Conservation (phyloP, 1,140 invertebrate genomes). For the Mylabris phalerata region DNA sequence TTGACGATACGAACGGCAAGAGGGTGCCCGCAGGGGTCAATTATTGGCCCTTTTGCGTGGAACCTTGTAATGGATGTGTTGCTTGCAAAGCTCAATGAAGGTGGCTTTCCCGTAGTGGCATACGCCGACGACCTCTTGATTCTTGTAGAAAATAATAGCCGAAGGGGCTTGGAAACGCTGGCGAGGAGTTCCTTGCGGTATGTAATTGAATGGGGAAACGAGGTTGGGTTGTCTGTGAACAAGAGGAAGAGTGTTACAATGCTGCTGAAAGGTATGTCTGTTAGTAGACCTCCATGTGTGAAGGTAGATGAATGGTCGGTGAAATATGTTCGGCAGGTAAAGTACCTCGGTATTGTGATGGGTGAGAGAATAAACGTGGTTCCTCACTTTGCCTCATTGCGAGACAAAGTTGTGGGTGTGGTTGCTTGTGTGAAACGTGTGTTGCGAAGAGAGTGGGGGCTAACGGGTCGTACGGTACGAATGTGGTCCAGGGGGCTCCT, state of each 20-base stretch:
- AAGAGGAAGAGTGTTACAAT: conserved; percentile 1
- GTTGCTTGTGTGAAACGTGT: too few relatives aligned
- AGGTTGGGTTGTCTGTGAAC: conserved; percentile 4
- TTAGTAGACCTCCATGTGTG: not conserved
- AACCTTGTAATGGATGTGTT: conserved; percentile 9
- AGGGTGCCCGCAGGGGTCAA: conserved; percentile 28
- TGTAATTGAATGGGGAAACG: conserved; percentile 25
- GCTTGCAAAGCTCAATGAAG: too few relatives aligned
- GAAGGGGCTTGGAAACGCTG: conserved; percentile 26
- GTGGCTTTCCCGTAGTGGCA: not conserved
- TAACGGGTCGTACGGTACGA: conserved; percentile 11
- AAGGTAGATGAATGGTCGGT: not conserved
- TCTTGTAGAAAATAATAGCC: not conserved
- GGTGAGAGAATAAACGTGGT: too few relatives aligned
- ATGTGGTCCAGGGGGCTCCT: too few relatives aligned
- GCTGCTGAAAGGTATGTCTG: not conserved
- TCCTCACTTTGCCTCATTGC: too few relatives aligned
- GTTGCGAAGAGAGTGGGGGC: conserved; percentile 21
- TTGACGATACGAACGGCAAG: not conserved
- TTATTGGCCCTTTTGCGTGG: conserved; percentile 22
- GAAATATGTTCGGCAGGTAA: not conserved
- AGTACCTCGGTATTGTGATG: conserved; percentile 4
- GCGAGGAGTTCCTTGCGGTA: not conserved
- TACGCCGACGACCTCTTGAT: not conserved
- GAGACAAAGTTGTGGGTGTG: too few relatives aligned